A percentile compares a stretch with the other conserved stretches of the same genome.
Evolutionary conservation across 2,888 invertebrate genomes (phyloP).

Genomic region (Chloroclysta siterata): DNA sequence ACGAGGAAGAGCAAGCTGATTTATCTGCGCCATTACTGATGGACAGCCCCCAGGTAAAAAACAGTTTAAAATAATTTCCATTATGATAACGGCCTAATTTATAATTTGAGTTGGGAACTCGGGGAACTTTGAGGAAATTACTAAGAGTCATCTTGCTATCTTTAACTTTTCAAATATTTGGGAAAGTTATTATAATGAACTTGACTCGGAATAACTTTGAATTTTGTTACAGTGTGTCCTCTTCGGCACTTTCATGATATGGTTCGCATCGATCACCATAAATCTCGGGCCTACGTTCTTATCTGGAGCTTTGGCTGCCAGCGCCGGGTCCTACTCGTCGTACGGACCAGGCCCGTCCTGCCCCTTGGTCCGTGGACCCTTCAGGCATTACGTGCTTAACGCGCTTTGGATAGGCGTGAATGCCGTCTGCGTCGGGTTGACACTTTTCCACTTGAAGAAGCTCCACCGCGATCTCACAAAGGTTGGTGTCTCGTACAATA

Average conservation of each 20-base stretch:
- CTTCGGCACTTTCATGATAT: conserved; percentile 96
- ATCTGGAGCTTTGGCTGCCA: conserved; percentile 92
- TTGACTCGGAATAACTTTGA: conserved; percentile 19
- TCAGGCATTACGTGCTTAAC: conserved; percentile 95
- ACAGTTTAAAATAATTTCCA: conserved; percentile 39
- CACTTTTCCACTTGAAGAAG: conserved; percentile 92
- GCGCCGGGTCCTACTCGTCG: conserved; percentile 89
- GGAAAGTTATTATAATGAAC: conserved; percentile 29
- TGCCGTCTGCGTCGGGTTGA: conserved; percentile 92
- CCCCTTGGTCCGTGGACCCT: conserved; percentile 93
- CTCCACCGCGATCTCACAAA: conserved; percentile 93
- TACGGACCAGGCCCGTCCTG: conserved; percentile 91
- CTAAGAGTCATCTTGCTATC: conserved; percentile 27
- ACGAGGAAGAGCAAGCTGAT: conserved; percentile 88
- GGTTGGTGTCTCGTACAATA: conserved; percentile 62
- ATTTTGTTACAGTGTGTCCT: conserved; percentile 90
- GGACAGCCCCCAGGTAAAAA: conserved; percentile 90
- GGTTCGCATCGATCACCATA: conserved; percentile 96
- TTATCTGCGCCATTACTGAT: conserved; percentile 90
- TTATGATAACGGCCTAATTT: conserved; percentile 40
- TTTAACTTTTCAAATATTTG: conserved; percentile 28
- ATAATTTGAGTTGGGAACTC: conserved; percentile 31
- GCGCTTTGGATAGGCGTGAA: conserved; percentile 96
- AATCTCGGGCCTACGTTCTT: conserved; percentile 95
- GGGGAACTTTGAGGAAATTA: conserved; percentile 20